These are phyloP conservation scores for Yponomeuta malinellus DNA, from an alignment of 2,888 invertebrate species.

Conservation along the genomic window DNA sequence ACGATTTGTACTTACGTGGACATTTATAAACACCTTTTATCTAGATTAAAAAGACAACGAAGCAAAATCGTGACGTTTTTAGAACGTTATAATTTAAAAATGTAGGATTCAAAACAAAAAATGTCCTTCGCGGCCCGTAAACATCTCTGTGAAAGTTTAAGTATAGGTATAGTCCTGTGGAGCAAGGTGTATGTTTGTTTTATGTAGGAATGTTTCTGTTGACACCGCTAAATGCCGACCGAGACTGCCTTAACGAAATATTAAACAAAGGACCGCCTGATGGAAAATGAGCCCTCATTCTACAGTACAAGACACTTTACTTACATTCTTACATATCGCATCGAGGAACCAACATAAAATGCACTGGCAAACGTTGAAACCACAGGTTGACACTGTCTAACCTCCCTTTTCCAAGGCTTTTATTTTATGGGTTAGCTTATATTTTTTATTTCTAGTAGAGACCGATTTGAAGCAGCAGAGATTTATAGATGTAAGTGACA, in stretches of 20 bases:
- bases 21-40: too few species aligned
- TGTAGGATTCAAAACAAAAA: too few species aligned
- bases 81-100: too few species aligned
- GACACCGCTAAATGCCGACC: conserved; percentile 2
- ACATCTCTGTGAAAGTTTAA: conserved; percentile 1
- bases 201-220: conserved; percentile 3
- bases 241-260: background rate
- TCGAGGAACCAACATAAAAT: background rate
- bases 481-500: too few species aligned
- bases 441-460: too few species aligned
- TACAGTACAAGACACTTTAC: background rate
- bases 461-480: too few species aligned
- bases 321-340: background rate
- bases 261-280: conserved; percentile 8
- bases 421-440: background rate
- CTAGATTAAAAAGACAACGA: too few species aligned
- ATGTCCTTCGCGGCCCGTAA: background rate
- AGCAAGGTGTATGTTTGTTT: background rate
- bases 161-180: background rate
- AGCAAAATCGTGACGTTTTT: too few species aligned
- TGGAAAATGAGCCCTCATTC: background rate
- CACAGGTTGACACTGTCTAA: background rate
- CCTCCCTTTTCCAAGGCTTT: background rate
- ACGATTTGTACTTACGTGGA: too few species aligned
- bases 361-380: background rate